phyloP scores from a whole-genome alignment of 2,888 invertebrate genomes.

The Ormyrus rosae region DNA sequence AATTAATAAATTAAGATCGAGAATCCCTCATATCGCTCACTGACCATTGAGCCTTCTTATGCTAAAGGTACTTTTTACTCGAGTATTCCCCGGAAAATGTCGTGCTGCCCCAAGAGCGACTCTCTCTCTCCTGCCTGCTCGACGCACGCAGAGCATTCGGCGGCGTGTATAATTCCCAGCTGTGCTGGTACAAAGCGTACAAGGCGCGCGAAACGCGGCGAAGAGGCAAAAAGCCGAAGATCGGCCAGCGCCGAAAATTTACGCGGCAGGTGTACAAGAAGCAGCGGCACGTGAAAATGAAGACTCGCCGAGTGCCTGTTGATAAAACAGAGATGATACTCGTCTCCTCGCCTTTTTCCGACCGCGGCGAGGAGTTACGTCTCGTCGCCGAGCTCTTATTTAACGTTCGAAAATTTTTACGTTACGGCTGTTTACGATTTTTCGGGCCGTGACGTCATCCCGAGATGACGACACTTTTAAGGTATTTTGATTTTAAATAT shows the following conservation, averaged over 20 bases:
- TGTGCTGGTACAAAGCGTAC: not conserved
- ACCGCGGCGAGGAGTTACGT: too few species aligned
- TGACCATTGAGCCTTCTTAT: too few species aligned
- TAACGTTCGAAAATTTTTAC: not conserved
- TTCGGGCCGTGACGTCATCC: not conserved
- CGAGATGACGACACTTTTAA: too few species aligned
- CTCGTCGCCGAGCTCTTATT: not conserved
- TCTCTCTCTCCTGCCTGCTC: conserved; percentile 21
- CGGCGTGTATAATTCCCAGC: not conserved
- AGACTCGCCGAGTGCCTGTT: conserved; percentile 18
- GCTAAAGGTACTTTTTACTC: not conserved
- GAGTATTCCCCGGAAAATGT: conserved; percentile 9
- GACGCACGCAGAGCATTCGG: too few species aligned
- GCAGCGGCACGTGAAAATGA: not conserved
- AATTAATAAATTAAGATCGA: conserved; percentile 30
- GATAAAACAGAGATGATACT: conserved; percentile 42
- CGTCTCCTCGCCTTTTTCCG: not conserved
- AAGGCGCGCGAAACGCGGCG: not conserved
- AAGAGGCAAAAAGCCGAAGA: conserved; percentile 10
- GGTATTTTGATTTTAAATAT: too few species aligned
- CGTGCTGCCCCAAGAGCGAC: conserved; percentile 1
- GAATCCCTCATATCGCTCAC: not conserved
- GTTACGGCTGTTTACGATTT: not conserved
- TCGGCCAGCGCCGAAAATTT: conserved; percentile 38
- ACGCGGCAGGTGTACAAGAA: conserved; percentile 8